Evolutionary conservation across 2,888 invertebrate genomes (phyloP).

Genomic region (Furcula furcula): DNA sequence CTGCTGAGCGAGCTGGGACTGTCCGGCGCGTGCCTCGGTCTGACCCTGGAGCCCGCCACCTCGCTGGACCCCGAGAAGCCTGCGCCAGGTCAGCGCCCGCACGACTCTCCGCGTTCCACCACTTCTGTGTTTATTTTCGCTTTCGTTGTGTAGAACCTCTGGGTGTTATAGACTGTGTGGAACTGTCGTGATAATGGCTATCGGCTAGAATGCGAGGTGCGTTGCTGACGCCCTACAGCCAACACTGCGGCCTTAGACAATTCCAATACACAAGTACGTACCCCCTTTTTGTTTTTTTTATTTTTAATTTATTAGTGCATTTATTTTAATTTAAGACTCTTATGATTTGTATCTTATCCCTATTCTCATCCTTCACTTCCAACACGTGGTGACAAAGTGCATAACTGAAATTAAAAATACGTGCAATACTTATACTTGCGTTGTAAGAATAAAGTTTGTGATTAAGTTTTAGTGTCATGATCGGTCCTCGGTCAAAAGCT

Average conservation of each 20-base stretch:
- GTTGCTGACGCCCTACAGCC: slow-evolving; percentile 79
- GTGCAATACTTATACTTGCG: too few species aligned
- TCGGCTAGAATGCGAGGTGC: slow-evolving; percentile 82
- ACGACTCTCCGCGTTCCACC: slow-evolving; percentile 65
- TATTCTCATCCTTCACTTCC: not conserved
- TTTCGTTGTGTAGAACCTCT: slow-evolving; percentile 80
- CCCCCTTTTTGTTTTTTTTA: slow-evolving; percentile 54
- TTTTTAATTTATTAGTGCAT: slow-evolving; percentile 37
- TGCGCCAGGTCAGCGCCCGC: slow-evolving; percentile 81
- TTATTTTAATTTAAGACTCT: slow-evolving; percentile 21
- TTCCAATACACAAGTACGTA: slow-evolving; percentile 77
- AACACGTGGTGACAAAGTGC: too few species aligned
- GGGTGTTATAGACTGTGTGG: slow-evolving; percentile 77
- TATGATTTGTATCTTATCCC: not conserved
- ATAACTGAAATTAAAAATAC: too few species aligned
- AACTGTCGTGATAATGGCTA: slow-evolving; percentile 78
- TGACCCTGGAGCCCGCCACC: slow-evolving; percentile 78
- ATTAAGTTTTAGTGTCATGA: slow-evolving; percentile 1
- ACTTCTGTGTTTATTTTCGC: slow-evolving; percentile 81
- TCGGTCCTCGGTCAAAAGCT: slow-evolving; percentile 2
- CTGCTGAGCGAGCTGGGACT: slow-evolving; percentile 81
- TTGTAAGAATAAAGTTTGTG: too few species aligned
- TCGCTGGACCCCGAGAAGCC: slow-evolving; percentile 75
- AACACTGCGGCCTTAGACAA: slow-evolving; percentile 75
- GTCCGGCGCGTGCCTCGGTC: slow-evolving; percentile 78